Evolutionary conservation across 2,113 vertebrate species (phyloP), one percentile per base, ranked within the genome.

Genomic region (Euleptes europaea): DNA sequence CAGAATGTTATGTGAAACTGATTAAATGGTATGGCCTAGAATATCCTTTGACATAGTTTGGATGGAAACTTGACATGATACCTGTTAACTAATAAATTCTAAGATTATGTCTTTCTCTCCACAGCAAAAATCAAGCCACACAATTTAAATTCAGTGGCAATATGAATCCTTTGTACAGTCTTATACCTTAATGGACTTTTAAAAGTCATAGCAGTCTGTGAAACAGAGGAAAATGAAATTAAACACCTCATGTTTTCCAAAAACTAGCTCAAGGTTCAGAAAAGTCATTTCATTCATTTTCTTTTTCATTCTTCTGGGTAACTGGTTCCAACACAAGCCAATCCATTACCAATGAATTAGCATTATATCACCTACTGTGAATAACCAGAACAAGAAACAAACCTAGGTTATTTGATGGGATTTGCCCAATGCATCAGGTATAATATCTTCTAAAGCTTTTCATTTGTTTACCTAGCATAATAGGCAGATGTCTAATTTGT

Each of bases 1-100:
- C 94, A 83, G 91, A 95, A 70, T 91, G 91, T 91, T 94, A 93
- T 95, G 95, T 87, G 92, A 84, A 90, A 92, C 94, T 92, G 91
- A 95, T 94, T 35, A 63, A 95, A 70, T 91, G 91, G 91, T 93
- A 93, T 95, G 78, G 26, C 28, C 28, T 47, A 5, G 89, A 81
- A 92, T 91, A 91, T 90, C 91, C 90, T 74, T 93, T 90, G 85
- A 90, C 93, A 91, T 44, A 81, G 82, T 75, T 77, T 89, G 90
- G 89, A 94, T 81, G 84, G 88, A 94, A 92, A 90, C 86, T 93
- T 33, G 21, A 92, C 91, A 89, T 82, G 87, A 90, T 93, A 92
- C 90, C 80, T 80, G 80, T 69, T 72, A 71, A 90, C 94, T 93
- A 91, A 84, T 91, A 93, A n/a, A 93, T 87, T 91, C 66, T 47